Evolutionary conservation across 2,113 vertebrate species (phyloP).

Genomic region (Pimephales promelas): DNA sequence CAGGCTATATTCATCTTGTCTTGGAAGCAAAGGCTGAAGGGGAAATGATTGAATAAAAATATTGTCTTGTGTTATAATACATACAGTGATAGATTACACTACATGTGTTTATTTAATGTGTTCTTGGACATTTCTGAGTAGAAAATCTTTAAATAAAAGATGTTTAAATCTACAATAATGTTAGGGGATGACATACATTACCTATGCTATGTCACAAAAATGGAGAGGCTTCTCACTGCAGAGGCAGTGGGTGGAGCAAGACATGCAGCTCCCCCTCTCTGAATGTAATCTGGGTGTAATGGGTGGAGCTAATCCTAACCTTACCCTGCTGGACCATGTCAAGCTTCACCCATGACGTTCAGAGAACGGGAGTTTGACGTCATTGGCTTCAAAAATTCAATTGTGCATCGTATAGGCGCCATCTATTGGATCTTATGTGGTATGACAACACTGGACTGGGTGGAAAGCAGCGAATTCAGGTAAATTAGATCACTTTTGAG

Average conservation of each 20-base stretch:
- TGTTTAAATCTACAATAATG: not conserved
- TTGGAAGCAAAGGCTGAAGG: not conserved
- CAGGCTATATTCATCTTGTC: not conserved
- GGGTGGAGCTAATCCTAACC: too few species aligned
- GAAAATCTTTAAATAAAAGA: not conserved
- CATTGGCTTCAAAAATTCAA: not conserved
- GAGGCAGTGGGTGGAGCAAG: too few species aligned
- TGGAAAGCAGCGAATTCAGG: too few species aligned
- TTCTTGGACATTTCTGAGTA: not conserved
- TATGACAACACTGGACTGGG: too few species aligned
- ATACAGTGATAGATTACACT: not conserved
- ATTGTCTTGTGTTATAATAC: not conserved
- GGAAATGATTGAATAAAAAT: not conserved
- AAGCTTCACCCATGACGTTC: too few species aligned
- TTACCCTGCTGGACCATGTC: too few species aligned
- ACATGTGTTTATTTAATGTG: not conserved
- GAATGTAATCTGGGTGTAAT: too few species aligned
- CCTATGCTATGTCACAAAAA: not conserved
- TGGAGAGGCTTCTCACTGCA: too few species aligned
- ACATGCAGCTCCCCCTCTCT: too few species aligned
- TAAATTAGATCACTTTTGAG: too few species aligned
- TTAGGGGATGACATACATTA: not conserved
- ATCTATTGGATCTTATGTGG: not conserved
- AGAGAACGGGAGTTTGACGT: too few species aligned
- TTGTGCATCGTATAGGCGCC: not conserved